A percentile compares a stretch with the other conserved stretches of the same genome.
phyloP scores from a whole-genome alignment of 2,888 invertebrate species.

The Stictocephala bisonia region DNA sequence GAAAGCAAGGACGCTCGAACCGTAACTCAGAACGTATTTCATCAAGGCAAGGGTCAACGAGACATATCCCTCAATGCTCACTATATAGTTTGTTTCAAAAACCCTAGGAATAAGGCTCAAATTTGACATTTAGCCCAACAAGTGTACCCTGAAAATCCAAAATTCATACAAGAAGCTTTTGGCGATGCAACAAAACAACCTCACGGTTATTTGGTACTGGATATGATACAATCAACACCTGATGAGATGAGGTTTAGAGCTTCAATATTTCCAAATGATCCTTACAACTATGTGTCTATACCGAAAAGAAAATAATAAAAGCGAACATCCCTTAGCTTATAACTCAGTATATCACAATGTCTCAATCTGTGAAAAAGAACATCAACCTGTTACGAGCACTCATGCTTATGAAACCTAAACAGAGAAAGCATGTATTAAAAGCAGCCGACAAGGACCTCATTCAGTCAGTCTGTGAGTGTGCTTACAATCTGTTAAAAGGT shows the following conservation, averaged over 20 bases:
- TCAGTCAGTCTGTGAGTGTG: no score
- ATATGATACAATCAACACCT: conserved; percentile 14
- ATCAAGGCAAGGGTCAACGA: conserved; percentile 26
- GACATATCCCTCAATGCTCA: no score
- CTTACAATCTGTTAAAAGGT: no score
- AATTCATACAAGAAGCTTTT: not conserved
- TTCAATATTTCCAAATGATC: no score
- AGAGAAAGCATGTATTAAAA: no score
- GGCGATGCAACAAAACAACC: not conserved
- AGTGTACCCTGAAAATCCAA: not conserved
- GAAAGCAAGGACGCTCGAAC: no score
- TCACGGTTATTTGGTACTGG: conserved; percentile 7
- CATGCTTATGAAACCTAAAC: no score
- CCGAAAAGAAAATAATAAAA: not conserved
- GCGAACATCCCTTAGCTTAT: not conserved
- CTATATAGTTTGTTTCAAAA: no score
- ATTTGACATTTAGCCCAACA: conserved; percentile 4
- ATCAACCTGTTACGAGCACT: no score
- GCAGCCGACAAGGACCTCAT: no score
- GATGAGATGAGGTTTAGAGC: no score
- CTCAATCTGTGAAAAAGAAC: not conserved
- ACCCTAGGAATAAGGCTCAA: no score
- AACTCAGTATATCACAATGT: not conserved
- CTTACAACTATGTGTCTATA: not conserved
- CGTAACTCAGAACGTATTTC: conserved; percentile 21